Conservation (phyloP, 2,113 vertebrate genomes). For the Apteryx owenii region DNA sequence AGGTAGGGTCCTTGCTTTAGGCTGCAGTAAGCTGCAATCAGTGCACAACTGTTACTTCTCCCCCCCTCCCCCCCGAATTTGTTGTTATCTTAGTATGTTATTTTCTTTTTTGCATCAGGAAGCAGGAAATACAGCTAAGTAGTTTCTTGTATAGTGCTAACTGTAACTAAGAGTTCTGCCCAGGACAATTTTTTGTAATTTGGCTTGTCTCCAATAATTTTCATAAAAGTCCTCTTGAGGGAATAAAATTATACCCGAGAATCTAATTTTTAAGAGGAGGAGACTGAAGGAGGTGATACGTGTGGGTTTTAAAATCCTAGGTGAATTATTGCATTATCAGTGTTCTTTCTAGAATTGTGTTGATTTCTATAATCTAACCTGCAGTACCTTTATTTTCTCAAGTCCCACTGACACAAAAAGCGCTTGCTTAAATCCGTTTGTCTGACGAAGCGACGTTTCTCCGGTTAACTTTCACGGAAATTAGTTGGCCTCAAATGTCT, state of each 20-base stretch:
- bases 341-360: background rate
- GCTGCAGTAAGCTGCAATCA: background rate
- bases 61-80: background rate
- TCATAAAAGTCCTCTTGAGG: background rate
- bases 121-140: background rate
- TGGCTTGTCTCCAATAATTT: background rate
- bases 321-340: background rate
- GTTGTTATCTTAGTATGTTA: background rate
- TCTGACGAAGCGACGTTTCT: background rate
- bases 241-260: background rate
- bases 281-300: background rate
- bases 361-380: background rate
- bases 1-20: background rate
- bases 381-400: rapidly evolving
- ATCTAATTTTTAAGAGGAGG: background rate
- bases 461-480: background rate
- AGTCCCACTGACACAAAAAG: background rate
- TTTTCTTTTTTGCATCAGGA: background rate
- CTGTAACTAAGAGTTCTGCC: background rate
- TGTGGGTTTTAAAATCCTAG: background rate
- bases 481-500: background rate
- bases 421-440: background rate
- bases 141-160: background rate
- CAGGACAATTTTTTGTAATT: background rate
- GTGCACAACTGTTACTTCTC: background rate